These are phyloP conservation scores for Smutsia gigantea DNA, from an alignment of 2,797 vertebrate species.

Conservation along the genomic window DNA sequence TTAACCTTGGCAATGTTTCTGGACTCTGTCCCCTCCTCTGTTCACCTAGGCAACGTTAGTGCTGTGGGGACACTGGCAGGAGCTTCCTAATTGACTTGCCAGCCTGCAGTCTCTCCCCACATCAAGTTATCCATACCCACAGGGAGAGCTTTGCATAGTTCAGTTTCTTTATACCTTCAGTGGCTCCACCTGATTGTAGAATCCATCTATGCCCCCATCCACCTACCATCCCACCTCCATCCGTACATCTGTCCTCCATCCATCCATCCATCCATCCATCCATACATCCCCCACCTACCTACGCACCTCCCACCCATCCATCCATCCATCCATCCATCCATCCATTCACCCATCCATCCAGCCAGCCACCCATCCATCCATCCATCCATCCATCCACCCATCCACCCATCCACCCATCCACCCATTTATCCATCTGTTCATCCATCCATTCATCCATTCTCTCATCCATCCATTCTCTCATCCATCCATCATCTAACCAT, in stretches of 20 bases:
- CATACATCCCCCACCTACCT: neutral
- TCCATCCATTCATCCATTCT: too few relatives aligned
- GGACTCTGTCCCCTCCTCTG: constrained; percentile 34
- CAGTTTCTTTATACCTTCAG: neutral
- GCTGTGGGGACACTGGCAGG: neutral
- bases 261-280: too few relatives aligned
- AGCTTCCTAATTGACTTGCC: neutral
- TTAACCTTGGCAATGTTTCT: constrained; percentile 25
- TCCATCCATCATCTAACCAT: fast-evolving
- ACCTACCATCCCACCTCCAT: neutral
- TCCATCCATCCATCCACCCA: neutral
- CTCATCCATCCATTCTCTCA: neutral
- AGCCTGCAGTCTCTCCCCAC: neutral
- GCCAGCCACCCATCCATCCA: too few relatives aligned
- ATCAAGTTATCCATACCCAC: neutral
- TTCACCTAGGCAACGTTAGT: neutral
- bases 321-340: fast-evolving
- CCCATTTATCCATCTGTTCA: too few relatives aligned
- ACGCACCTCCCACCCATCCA: fast-evolving
- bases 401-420: neutral
- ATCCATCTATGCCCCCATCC: neutral
- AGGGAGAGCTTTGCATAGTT: neutral
- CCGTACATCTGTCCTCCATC: too few relatives aligned
- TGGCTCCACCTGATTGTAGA: neutral
- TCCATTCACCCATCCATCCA: too few relatives aligned